Conservation (phyloP, 2,888 invertebrate species). For the Leistus spinibarbis region DNA sequence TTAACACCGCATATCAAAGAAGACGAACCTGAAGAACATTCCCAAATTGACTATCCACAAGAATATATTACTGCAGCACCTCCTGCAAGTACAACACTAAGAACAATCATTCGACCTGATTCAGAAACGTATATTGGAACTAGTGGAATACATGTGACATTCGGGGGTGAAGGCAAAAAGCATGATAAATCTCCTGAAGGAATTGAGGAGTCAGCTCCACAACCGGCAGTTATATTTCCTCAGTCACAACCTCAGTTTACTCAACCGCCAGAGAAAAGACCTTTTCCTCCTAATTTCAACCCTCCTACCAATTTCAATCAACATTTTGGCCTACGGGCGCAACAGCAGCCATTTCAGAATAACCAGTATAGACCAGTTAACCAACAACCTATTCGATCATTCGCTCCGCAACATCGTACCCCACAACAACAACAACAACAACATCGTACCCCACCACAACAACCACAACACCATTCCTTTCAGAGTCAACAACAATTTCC, state of each 20-base stretch:
- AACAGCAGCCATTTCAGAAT: slow-evolving; percentile 30
- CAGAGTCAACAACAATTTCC: slow-evolving; percentile 19
- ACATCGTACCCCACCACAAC: slow-evolving; percentile 40
- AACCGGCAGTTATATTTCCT: slow-evolving; percentile 65
- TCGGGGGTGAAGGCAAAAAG: slow-evolving; percentile 69
- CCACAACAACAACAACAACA: slow-evolving; percentile 31
- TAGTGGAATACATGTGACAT: slow-evolving; percentile 81
- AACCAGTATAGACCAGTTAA: slow-evolving; percentile 19
- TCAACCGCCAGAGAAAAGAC: slow-evolving; percentile 43
- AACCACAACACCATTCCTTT: slow-evolving; percentile 28
- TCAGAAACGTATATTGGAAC: slow-evolving; percentile 83
- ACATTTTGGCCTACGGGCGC: slow-evolving; percentile 26
- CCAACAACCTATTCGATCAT: slow-evolving; percentile 36
- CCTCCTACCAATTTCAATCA: slow-evolving; percentile 24
- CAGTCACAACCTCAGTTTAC: slow-evolving; percentile 42
- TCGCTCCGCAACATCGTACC: slow-evolving; percentile 25
- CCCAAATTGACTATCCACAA: slow-evolving; percentile 61
- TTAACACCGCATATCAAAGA: slow-evolving; percentile 70
- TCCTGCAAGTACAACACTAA: slow-evolving; percentile 75
- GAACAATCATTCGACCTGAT: slow-evolving; percentile 85
- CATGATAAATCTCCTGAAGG: slow-evolving; percentile 60
- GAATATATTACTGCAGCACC: slow-evolving; percentile 56
- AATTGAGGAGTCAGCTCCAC: slow-evolving; percentile 68
- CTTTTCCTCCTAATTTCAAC: slow-evolving; percentile 36
- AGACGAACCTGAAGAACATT: slow-evolving; percentile 59